A percentile compares a stretch with the other conserved stretches of the same genome.
Evolutionary conservation across 2,113 vertebrate species (phyloP).

Genomic region (Callipepla californica): DNA sequence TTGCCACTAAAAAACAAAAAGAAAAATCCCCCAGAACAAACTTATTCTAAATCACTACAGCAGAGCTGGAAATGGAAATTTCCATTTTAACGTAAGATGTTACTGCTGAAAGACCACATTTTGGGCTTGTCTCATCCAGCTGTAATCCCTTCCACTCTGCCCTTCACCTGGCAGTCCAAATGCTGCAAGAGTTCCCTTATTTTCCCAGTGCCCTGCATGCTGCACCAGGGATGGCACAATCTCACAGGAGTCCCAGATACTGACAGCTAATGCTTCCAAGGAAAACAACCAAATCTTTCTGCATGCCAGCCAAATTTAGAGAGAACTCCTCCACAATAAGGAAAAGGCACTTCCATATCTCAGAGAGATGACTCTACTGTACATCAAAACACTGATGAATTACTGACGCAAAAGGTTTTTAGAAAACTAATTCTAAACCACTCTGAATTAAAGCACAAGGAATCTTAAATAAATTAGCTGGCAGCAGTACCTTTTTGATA

Average conservation of each 20-base stretch:
- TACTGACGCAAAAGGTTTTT: not conserved
- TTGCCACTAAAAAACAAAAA: not conserved
- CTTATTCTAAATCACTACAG: not conserved
- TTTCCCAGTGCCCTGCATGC: not conserved
- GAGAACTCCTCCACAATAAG: not conserved
- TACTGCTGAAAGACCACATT: not conserved
- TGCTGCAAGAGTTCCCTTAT: not conserved
- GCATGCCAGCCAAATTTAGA: not conserved
- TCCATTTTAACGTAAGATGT: not conserved
- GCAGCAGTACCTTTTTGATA: not conserved
- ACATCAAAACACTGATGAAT: not conserved
- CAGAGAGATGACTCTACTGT: not conserved
- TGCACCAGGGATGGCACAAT: not conserved
- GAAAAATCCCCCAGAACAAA: not conserved
- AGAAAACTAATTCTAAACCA: not conserved
- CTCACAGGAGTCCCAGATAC: not conserved
- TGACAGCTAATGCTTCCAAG: not conserved
- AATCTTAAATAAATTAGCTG: not conserved
- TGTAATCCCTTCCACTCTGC: not conserved
- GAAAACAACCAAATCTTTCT: not conserved
- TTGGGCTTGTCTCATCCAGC: not conserved
- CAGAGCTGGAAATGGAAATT: not conserved
- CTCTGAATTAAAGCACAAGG: not conserved
- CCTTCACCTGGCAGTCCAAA: conserved; percentile 21
- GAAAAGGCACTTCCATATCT: not conserved